Evolutionary conservation across 1,140 invertebrate species (phyloP).

Genomic region (Pygmarrhopalites habei): DNA sequence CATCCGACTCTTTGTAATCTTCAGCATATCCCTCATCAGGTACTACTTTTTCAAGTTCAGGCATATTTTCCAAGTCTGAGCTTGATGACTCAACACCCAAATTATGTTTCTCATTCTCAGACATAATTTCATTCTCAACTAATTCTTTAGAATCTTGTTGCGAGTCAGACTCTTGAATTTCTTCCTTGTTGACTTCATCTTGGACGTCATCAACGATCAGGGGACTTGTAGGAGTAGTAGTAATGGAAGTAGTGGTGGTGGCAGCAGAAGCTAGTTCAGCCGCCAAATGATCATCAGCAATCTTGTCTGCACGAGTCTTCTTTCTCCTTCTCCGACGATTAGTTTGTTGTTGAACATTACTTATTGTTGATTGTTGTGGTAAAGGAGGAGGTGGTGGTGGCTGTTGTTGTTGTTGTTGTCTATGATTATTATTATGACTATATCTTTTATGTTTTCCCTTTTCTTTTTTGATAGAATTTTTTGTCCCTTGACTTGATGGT

Average conservation of each 20-base stretch:
- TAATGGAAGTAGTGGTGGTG: no score
- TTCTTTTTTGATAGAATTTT: neutral
- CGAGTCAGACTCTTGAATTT: no score
- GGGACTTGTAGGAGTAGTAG: no score
- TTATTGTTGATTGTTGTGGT: neutral
- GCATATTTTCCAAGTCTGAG: no score
- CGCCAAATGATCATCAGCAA: neutral
- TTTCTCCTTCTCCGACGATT: neutral
- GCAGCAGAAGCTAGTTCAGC: no score
- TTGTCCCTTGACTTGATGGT: no score
- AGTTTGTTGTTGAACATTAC: neutral
- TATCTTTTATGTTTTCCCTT: neutral
- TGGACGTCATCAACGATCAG: neutral
- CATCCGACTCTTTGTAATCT: conserved; percentile 11
- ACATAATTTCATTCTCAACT: no score
- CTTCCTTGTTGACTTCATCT: neutral
- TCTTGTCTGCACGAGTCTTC: conserved; percentile 3
- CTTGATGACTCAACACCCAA: no score
- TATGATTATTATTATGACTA: conserved; percentile 1
- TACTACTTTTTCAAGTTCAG: neutral
- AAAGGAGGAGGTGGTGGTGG: neutral
- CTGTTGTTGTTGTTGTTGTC: conserved; percentile 7
- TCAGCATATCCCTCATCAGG: conserved; percentile 11
- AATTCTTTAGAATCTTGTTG: no score
- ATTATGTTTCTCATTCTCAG: no score